A percentile compares a stretch with the other conserved stretches of the same genome.
These are phyloP conservation scores for Psittacula echo DNA, from an alignment of 2,797 vertebrate genomes.

Conservation along the genomic window DNA sequence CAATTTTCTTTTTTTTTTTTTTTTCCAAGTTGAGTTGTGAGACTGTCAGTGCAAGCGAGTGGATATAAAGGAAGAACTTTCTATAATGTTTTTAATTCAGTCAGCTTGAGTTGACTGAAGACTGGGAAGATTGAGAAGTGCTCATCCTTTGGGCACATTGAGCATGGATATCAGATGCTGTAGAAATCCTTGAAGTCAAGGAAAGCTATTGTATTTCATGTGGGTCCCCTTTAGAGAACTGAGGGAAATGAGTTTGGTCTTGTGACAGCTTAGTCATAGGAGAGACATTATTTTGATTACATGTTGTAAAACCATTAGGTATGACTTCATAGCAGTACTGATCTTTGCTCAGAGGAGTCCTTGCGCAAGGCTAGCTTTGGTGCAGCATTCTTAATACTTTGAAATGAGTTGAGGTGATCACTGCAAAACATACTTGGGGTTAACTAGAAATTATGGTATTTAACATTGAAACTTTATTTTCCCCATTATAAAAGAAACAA, in stretches of 20 bases:
- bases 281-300: neutral
- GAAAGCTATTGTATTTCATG: neutral
- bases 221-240: neutral
- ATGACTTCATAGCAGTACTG: neutral
- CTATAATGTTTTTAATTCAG: neutral
- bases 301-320: conserved; percentile 1
- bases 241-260: neutral
- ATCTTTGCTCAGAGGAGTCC: conserved; percentile 22
- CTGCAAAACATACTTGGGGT: neutral
- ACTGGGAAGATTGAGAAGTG: neutral
- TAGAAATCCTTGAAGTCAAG: neutral
- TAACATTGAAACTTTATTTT: neutral
- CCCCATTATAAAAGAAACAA: neutral
- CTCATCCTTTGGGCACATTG: neutral
- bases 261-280: conserved; percentile 5
- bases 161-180: neutral
- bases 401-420: neutral
- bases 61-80: neutral
- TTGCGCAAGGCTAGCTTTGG: neutral
- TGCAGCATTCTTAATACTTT: neutral
- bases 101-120: neutral
- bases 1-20: neutral
- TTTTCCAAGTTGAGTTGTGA: neutral
- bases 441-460: neutral
- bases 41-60: neutral